A percentile compares a stretch with the other conserved stretches of the same genome.
phyloP scores from a whole-genome alignment of 2,888 invertebrate genomes.

The Conomelus anceps region DNA sequence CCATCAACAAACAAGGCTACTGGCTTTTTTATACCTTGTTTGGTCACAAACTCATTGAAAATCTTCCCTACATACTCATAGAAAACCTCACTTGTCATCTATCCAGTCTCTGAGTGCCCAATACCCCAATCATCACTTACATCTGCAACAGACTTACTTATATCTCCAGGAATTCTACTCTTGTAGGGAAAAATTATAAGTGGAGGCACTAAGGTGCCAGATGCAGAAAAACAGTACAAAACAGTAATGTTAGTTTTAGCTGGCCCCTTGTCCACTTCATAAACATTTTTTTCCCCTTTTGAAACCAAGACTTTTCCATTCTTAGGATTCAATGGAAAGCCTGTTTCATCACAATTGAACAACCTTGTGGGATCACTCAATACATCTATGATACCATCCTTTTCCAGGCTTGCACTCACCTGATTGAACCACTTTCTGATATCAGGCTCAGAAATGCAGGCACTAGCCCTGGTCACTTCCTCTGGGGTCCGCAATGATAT shows the following conservation, averaged over 20 bases:
- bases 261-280: slow-evolving; percentile 8
- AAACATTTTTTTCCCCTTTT: neutral
- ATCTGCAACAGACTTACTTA: neutral
- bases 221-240: neutral
- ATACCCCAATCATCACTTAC: neutral
- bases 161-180: neutral
- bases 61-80: too few relatives aligned
- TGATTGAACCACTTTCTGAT: slow-evolving; percentile 37
- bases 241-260: neutral
- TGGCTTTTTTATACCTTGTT: too few relatives aligned
- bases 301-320: neutral
- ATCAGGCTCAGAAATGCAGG: slow-evolving; percentile 37
- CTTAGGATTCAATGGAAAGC: neutral
- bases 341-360: slow-evolving; percentile 39
- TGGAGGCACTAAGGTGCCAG: neutral
- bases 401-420: slow-evolving; percentile 35
- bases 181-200: neutral
- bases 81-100: too few relatives aligned
- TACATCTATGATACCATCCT: slow-evolving; percentile 33
- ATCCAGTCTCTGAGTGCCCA: too few relatives aligned
- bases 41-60: too few relatives aligned
- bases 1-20: too few relatives aligned
- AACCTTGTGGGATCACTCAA: slow-evolving; percentile 37
- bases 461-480: slow-evolving; percentile 38
- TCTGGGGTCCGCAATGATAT: slow-evolving; percentile 35